Percentiles rank a stretch among this genome's conserved stretches.
phyloP scores from a whole-genome alignment of 2,797 vertebrate genomes.

The Myotis myotis region DNA sequence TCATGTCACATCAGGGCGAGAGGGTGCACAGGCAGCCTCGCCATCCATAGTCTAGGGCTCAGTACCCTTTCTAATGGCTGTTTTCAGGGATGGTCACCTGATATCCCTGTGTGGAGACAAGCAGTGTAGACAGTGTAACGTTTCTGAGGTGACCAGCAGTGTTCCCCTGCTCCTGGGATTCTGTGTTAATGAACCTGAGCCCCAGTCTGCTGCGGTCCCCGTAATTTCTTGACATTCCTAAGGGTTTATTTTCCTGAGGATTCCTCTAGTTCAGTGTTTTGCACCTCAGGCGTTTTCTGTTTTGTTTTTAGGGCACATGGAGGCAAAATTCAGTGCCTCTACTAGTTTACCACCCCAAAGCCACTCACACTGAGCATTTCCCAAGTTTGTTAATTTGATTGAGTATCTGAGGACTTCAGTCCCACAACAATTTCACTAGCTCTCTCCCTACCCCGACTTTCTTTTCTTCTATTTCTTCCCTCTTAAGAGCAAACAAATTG shows the following conservation, averaged over 20 bases:
- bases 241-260: not conserved
- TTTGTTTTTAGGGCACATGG: not conserved
- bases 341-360: not conserved
- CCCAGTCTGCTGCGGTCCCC: not conserved
- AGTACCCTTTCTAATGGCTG: not conserved
- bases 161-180: not conserved
- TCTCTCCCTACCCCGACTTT: not conserved
- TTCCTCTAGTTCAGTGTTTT: not conserved
- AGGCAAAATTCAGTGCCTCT: constrained; percentile 25
- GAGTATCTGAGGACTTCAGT: not conserved
- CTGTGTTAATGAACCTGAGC: not conserved
- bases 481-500: constrained; percentile 24
- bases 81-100: not conserved
- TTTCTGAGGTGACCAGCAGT: not conserved
- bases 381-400: not conserved
- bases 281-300: not conserved
- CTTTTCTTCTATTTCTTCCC: not conserved
- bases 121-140: not conserved
- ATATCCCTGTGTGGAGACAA: not conserved
- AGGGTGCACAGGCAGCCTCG: not conserved
- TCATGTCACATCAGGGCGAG: not conserved
- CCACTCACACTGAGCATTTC: not conserved
- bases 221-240: not conserved
- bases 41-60: not conserved
- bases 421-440: not conserved